A percentile compares a stretch with the other conserved stretches of the same genome.
Conservation (phyloP, 2,888 invertebrate species). For the Gari tellinella region DNA sequence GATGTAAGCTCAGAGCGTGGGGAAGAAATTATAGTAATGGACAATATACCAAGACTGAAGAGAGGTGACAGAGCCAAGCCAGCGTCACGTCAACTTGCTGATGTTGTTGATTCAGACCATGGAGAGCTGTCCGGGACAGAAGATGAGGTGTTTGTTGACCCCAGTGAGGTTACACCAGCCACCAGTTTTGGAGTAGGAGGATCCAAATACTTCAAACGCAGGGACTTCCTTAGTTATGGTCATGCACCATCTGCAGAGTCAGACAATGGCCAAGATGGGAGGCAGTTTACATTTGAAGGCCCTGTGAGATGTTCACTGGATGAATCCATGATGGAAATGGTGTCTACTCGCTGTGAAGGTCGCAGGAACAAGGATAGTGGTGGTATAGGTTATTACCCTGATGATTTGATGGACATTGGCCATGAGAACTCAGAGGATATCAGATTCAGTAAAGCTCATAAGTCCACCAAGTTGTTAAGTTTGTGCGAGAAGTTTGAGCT, state of each 20-base stretch:
- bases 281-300: conserved; percentile 48
- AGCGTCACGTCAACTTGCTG: conserved; percentile 16
- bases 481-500: conserved; percentile 76
- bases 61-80: conserved; percentile 37
- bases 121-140: conserved; percentile 60
- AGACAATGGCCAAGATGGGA: conserved; percentile 1
- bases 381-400: conserved; percentile 60
- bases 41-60: conserved; percentile 58
- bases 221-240: conserved; percentile 59
- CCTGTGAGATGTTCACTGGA: conserved; percentile 74
- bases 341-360: conserved; percentile 68
- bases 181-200: conserved; percentile 53
- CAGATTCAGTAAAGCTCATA: conserved; percentile 70
- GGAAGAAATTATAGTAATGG: conserved; percentile 58
- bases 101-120: conserved; percentile 56
- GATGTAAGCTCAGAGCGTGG: conserved; percentile 59
- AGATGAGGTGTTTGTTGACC: conserved; percentile 70
- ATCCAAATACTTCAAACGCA: conserved; percentile 55
- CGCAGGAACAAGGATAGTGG: conserved; percentile 40
- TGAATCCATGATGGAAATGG: conserved; percentile 74
- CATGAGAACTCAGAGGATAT: conserved; percentile 64
- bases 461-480: conserved; percentile 74
- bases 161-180: conserved; percentile 55
- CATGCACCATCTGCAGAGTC: conserved; percentile 28
- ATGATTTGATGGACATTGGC: conserved; percentile 63